Evolutionary conservation across 2,797 vertebrate species (phyloP), one percentile per base, ranked within the genome.

Genomic region (Rhodeus uyekii): DNA sequence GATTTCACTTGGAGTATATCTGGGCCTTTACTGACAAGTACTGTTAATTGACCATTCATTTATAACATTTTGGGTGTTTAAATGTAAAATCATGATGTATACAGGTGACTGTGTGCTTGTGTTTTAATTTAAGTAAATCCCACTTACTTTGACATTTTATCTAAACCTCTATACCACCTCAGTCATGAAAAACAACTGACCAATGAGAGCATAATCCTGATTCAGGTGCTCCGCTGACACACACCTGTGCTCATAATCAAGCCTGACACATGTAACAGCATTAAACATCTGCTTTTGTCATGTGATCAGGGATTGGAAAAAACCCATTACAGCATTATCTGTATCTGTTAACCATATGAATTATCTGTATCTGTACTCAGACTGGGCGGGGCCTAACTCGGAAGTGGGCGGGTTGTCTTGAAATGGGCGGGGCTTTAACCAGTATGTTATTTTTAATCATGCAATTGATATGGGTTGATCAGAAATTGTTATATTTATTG

Each of bases 81-180:
- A 22, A 22, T 71, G 18, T 48, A 48, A 48, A 71, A 44, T 32
- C 5, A 46, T 27, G 1, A 16, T 27, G 67, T 5, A 29, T 9
- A 29, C 8, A 69, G 67, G 39, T 68, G 36, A 38, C n/a, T n/a
- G 22, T 39, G 38, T 8, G 39, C 14, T 68, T 44, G 38, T 44
- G 38, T 44, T 24, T 14, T 46, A 19, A 29, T 39, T 39, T 24
- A 39, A 27, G 44, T 24, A 44, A 68, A 68, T 44, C 39, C 24
- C 65, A 42, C 16, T 34, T 48, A 27, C 5, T 32, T 48, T 74
- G 72, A 55, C 72, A 74, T 74, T 38, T 74, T 55, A 55, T 74
- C 72, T 55, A 14, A 46, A 13, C 29, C 44, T 50, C 68, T 50
- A 3, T 71, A 6, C 7, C 44, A 34, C 44, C 44, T 72, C 10